phyloP scores from a whole-genome alignment of 2,888 invertebrate species.

The Acanthosepion lycidas region DNA sequence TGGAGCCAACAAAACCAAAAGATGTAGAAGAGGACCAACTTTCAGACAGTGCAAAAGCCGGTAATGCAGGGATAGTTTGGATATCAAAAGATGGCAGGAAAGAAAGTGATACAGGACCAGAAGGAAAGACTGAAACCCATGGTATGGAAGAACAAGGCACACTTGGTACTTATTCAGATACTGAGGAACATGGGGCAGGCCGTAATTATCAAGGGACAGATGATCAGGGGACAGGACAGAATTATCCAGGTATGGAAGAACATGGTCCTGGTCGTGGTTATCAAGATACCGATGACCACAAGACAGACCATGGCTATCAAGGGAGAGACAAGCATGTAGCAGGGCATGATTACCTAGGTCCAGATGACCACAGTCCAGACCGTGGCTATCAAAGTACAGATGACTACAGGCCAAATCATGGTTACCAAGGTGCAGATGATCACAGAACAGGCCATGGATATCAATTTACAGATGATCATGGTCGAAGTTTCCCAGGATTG shows the following conservation, averaged over 20 bases:
- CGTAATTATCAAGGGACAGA: not conserved
- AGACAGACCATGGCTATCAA: not conserved
- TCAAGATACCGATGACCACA: not conserved
- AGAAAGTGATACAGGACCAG: not conserved
- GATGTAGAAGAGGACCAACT: not conserved
- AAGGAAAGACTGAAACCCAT: not conserved
- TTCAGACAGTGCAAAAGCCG: slow-evolving; percentile 11
- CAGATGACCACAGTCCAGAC: not conserved
- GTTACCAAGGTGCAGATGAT: not conserved
- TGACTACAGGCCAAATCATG: not conserved
- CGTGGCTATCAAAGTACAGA: not conserved
- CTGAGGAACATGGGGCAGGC: not conserved
- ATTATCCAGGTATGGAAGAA: not conserved
- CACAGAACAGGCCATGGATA: slow-evolving; percentile 13
- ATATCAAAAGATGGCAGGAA: slow-evolving; percentile 36
- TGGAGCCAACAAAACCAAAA: not conserved
- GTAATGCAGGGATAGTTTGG: slow-evolving; percentile 23
- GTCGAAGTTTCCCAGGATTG: not conserved
- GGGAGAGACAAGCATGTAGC: not conserved
- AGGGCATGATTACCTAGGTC: not conserved
- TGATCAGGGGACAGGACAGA: not conserved
- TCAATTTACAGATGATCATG: slow-evolving; percentile 8
- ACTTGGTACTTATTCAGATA: not conserved
- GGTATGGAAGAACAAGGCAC: not conserved
- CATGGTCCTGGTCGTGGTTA: not conserved